Base-by-base conservation (phyloP, 1,140 invertebrate species). In the Pseudomyrmex gracilis region DNA sequence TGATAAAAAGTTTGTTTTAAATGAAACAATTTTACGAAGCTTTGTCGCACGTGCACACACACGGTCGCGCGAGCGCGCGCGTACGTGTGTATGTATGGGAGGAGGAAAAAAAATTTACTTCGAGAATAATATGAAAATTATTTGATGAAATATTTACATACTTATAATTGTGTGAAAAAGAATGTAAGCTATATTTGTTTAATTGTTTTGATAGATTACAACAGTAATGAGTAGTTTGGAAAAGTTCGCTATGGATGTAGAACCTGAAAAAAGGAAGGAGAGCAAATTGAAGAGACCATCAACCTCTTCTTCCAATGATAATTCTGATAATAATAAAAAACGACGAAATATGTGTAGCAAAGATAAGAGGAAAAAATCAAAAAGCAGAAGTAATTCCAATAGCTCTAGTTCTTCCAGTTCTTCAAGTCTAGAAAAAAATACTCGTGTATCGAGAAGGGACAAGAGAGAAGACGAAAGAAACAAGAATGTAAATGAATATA, bases 311-410 rank as follows among this genome's bases (percentile, higher is more conserved):
- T 67, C 70, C 8, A 91, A 85, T 20, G 83, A 88, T 34, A 83
- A 86, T 17, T 90, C 91, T 2, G 87, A 88, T n/a, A 49, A n/a
- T n/a, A 87, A 89, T 24, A 82, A 83, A 22, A 90, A 87, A 13
- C 84, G 85, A 15, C 90, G 89, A 47, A 90, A 88, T 22, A 22
- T 78, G 7, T 90, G 87, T 7, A 87, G 90, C 34, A 93, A 92
- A 17, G 90, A 91, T 49, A 92, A 92, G 70, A 88, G 89, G 5
- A 88, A 87, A 15, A 92, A 90, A 66, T 88, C 86, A 13, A 92
- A 83, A 51, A 86, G 73, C 67, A 87, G 86, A 53, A 89, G 88
- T 17, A 92, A 90, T 47, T 91, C 89, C 0, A 87, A 85, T 13
- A 86, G 84, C 64, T 90, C 84, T 9, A 86, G 76, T 83, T 90